Evolutionary conservation across 2,888 invertebrate species (phyloP), one percentile per base, ranked within the genome.

Genomic region (Cheilosia scutellata): DNA sequence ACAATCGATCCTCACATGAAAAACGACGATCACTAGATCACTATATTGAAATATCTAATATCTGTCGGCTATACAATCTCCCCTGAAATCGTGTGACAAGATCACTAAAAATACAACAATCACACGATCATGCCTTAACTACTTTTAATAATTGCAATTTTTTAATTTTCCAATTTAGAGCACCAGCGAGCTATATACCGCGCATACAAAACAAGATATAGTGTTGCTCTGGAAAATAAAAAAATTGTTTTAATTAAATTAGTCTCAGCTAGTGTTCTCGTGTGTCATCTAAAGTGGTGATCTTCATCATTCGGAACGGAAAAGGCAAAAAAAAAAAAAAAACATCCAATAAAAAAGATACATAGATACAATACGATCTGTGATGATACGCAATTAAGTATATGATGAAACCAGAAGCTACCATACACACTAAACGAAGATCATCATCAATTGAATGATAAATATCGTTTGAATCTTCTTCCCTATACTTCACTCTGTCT

Each of bases 101-200:
- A 60, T 76, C 60, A 66, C 76, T 68, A 31, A 60, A 60, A 62
- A 49, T 20, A 72, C 49, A 62, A 68, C 37, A 58, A 16, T 57
- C 62, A 37, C 63, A 58, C 63, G 65, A 65, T 71, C 58, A 31
- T 57, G 63, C 25, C 58, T 79, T 72, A 72, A 79, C 72, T 72
- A 51, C 71, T 72, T 66, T 78, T 40, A 72, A 78, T 78, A 83
- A 83, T 83, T 83, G 55, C 55, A 72, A 47, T 72, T 78, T 79
- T 82, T 83, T 44, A 74, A 83, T 83, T 79, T 74, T 79, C 51
- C 75, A 84, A 84, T 79, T 83, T 70, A 84, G 31, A 71, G 7
- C 62, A 77, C 11, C 40, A 53, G 0, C n/a, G 7, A 57, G 20
- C 33, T 4, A 49, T 9, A n/a, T n/a, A n/a, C n/a, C n/a, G n/a